Percentiles rank a stretch among this genome's conserved stretches.
phyloP scores from a whole-genome alignment of 1,140 invertebrate species.

The Cryptotermes secundus region DNA sequence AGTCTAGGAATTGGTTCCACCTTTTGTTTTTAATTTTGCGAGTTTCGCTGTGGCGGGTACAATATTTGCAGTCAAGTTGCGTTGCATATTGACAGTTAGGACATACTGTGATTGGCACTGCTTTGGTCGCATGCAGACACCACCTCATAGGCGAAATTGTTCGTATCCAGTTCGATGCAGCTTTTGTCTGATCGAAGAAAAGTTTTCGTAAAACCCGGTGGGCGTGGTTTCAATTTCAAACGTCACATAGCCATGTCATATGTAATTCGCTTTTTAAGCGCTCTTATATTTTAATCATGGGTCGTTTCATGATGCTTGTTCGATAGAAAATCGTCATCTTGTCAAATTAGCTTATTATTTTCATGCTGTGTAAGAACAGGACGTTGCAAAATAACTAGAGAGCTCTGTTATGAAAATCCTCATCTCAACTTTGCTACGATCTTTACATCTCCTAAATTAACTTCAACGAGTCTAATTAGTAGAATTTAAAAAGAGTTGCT shows the following conservation, averaged over 20 bases:
- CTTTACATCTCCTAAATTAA: background rate
- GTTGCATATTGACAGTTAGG: no score
- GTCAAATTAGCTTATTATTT: background rate
- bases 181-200: no score
- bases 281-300: background rate
- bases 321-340: background rate
- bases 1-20: no score
- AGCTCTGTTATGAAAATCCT: background rate
- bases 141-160: no score
- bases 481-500: background rate
- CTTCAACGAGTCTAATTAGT: background rate
- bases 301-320: background rate
- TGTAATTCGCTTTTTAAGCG: background rate
- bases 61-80: no score
- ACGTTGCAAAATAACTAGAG: background rate
- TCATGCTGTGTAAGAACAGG: background rate
- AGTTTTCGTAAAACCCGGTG: background rate
- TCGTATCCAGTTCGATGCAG: no score
- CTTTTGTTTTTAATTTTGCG: no score
- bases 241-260: background rate
- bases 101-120: no score
- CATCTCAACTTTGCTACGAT: background rate
- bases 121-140: no score
- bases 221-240: background rate
- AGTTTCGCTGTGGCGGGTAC: no score